phyloP scores from a whole-genome alignment of 2,888 invertebrate genomes.

The Harpagoxenus sublaevis region DNA sequence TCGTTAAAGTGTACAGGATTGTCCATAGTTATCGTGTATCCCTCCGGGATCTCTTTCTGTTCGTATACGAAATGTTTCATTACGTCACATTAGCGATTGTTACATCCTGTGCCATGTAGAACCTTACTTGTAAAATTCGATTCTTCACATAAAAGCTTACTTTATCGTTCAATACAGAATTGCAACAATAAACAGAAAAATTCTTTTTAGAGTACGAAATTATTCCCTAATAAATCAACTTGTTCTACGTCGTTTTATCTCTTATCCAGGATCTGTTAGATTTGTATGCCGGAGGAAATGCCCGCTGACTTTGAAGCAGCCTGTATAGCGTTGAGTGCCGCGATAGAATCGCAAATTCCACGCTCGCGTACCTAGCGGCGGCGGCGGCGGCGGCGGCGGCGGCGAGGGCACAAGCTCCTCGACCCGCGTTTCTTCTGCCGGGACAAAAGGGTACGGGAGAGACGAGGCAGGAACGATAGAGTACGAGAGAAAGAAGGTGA shows the following conservation, averaged over 20 bases:
- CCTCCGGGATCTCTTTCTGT: background rate
- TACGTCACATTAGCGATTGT: background rate
- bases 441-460: slow-evolving; percentile 64
- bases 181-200: background rate
- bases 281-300: background rate
- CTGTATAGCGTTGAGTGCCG: slow-evolving; percentile 31
- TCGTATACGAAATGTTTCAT: background rate
- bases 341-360: slow-evolving; percentile 63
- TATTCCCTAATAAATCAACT: background rate
- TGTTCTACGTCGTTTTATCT: background rate
- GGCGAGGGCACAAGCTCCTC: slow-evolving; percentile 72
- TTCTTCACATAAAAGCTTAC: background rate
- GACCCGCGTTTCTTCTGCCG: slow-evolving; percentile 72
- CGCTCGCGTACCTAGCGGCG: slow-evolving; percentile 53
- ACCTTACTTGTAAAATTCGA: background rate
- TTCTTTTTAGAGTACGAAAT: background rate
- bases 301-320: background rate
- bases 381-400: slow-evolving; percentile 54
- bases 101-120: background rate
- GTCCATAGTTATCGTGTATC: background rate
- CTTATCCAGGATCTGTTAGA: background rate
- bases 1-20: background rate
- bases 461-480: slow-evolving; percentile 36
- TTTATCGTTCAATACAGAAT: background rate
- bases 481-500: slow-evolving; percentile 3